Evolutionary conservation across 35 echinoderm and acorn worm genomes (phyloP).

Genomic region (Hemicentrotus pulcherrimus): DNA sequence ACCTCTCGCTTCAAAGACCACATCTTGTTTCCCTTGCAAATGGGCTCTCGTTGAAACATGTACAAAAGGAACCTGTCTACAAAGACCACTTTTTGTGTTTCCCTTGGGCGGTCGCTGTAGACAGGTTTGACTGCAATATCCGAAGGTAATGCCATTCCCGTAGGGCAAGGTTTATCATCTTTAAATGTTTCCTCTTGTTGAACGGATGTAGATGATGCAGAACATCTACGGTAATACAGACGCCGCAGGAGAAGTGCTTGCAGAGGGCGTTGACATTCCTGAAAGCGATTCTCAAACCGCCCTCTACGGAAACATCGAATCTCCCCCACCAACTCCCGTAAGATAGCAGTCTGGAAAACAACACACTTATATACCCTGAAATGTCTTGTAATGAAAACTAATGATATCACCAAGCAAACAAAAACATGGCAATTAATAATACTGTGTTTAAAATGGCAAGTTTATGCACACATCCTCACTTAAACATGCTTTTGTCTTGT

Average conservation of each 20-base stretch:
- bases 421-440: background rate
- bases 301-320: background rate
- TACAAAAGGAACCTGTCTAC: too few species aligned
- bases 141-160: background rate
- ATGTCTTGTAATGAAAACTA: background rate
- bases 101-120: too few species aligned
- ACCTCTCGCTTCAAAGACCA: too few species aligned
- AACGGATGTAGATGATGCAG: background rate
- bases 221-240: background rate
- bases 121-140: background rate
- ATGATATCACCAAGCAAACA: background rate
- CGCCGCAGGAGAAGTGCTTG: background rate
- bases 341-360: background rate
- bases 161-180: background rate
- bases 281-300: background rate
- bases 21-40: too few species aligned
- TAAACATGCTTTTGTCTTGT: background rate
- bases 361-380: background rate
- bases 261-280: background rate
- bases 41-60: too few species aligned
- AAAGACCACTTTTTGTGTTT: too few species aligned
- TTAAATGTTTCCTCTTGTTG: background rate
- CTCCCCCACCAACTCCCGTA: background rate
- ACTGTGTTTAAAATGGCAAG: background rate
- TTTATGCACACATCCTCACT: background rate